These are phyloP conservation scores for Digitonthophagus gazella DNA, from an alignment of 2,888 invertebrate genomes.

Conservation along the genomic window DNA sequence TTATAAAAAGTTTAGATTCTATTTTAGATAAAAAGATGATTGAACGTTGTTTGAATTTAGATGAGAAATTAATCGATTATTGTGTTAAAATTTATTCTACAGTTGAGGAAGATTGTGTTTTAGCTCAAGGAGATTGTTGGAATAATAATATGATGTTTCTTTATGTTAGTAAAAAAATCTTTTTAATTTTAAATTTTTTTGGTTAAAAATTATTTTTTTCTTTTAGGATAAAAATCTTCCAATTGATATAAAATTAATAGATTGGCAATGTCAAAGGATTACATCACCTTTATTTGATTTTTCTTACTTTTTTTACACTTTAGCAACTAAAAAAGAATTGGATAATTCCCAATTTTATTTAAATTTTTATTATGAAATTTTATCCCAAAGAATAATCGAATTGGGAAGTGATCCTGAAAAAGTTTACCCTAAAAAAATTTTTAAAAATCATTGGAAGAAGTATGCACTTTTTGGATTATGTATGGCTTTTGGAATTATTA, in stretches of 20 bases:
- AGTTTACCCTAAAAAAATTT: too few relatives aligned
- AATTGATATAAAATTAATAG: conserved; percentile 35
- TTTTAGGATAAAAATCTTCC: conserved; percentile 30
- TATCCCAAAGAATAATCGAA: too few relatives aligned
- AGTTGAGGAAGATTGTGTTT: conserved; percentile 18
- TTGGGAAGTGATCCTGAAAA: too few relatives aligned
- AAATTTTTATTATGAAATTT: too few relatives aligned
- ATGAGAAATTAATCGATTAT: conserved; percentile 1
- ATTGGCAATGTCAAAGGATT: conserved; percentile 35
- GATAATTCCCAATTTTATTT: too few relatives aligned
- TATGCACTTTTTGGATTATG: too few relatives aligned
- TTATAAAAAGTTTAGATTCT: not conserved
- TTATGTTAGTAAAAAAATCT: conserved; percentile 22
- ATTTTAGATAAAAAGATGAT: conserved; percentile 11
- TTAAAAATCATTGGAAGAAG: too few relatives aligned
- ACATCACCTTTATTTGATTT: conserved; percentile 41
- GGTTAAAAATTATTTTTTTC: not conserved
- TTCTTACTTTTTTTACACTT: too few relatives aligned
- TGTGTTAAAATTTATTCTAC: not conserved
- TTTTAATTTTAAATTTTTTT: not conserved
- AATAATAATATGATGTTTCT: conserved; percentile 31
- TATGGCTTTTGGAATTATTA: too few relatives aligned
- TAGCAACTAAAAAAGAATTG: too few relatives aligned
- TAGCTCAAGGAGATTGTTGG: conserved; percentile 31
- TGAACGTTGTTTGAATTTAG: not conserved